Conservation (phyloP, 2,113 vertebrate genomes). For the Mohoua ochrocephala region DNA sequence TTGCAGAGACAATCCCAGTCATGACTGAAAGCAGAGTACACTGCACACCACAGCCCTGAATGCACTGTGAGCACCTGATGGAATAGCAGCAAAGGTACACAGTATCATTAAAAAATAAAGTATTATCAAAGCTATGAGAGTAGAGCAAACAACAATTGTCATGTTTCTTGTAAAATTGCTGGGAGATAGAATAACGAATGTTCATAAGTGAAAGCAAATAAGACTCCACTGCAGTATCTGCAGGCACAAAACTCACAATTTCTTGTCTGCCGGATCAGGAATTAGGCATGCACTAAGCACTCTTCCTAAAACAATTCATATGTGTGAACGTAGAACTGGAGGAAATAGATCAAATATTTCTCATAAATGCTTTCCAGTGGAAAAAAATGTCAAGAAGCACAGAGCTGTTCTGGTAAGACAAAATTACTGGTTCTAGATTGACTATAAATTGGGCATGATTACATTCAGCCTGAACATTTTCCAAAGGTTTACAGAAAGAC, state of each 20-base stretch:
- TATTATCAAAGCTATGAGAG: background rate
- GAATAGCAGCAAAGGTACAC: background rate
- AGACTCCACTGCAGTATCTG: background rate
- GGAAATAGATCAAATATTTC: background rate
- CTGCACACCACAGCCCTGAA: background rate
- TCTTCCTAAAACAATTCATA: background rate
- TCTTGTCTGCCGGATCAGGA: background rate
- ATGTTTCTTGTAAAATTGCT: background rate
- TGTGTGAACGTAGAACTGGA: background rate
- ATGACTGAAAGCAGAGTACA: background rate
- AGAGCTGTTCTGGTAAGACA: background rate
- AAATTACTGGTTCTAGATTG: background rate
- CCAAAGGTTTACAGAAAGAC: background rate
- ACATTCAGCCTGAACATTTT: background rate
- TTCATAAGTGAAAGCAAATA: background rate
- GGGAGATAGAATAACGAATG: background rate
- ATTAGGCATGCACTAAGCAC: background rate
- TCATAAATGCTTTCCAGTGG: background rate
- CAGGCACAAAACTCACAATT: background rate
- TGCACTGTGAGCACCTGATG: accelerated
- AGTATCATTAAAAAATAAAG: background rate
- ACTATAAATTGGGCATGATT: background rate
- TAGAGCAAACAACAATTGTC: background rate
- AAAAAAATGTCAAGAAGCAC: background rate
- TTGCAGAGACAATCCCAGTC: background rate